Base-by-base conservation (phyloP, 2,888 invertebrate species). In the Dilophus febrilis region DNA sequence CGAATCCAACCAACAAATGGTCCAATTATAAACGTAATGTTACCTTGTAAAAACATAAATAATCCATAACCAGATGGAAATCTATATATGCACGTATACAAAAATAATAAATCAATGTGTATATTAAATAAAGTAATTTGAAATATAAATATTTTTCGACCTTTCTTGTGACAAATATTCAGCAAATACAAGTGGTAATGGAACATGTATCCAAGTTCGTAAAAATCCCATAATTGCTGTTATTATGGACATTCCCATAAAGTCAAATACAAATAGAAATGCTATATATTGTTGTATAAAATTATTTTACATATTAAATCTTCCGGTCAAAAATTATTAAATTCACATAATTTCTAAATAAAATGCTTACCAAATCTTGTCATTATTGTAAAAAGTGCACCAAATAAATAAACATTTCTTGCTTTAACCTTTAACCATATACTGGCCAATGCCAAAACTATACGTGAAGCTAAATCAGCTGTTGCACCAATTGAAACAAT, bases 21-120 rank as follows among this genome's bases (percentile, higher is more conserved):
- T 37, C 80, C 79, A 41, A 77, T 70, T 14, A 74, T 48, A 28
- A 80, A 67, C 56, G 74, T 74, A 5, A 76, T 65, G 19, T 72
- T 61, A 2, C 82, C 83, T 44, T 74, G 76, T 42, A 81, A 71
- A 18, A 81, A 69, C 55, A 81, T 79, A 50, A 73, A 80, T 31
- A 83, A 58, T 1, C 81, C 77, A 50, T 80, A 70, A 0, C 81
- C 82, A 1, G 77, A 76, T 8, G 80, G 72, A 50, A 80, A 81
- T 48, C 75, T 60, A 35, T 1, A 22, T 8, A n/a, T n/a, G n/a
- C n/a, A n/a, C n/a, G n/a, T n/a, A n/a, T n/a, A n/a, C n/a, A n/a
- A n/a, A 22, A 22, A 22, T 22, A 22, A 22, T 22, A 6, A 22
- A 22, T 22, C 5, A 22, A 6, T 22, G 22, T 22, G 22, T 22